phyloP scores from a whole-genome alignment of 2,797 vertebrate genomes.

The Columba guinea region DNA sequence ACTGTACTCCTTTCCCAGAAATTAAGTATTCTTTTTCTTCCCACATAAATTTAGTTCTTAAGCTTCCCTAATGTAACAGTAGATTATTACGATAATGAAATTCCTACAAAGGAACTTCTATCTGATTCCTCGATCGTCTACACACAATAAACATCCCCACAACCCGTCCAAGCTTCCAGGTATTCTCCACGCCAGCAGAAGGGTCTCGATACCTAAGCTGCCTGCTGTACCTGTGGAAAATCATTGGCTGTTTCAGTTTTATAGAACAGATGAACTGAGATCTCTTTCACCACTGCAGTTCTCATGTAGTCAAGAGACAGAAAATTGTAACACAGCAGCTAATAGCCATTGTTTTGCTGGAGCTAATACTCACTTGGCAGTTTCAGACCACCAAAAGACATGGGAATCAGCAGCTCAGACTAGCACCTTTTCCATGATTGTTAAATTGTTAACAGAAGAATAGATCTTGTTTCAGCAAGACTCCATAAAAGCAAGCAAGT shows the following conservation, averaged over 20 bases:
- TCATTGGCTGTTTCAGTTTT: neutral
- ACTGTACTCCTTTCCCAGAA: neutral
- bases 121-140: neutral
- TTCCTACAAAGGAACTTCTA: neutral
- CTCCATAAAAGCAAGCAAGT: neutral
- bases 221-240: neutral
- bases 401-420: neutral
- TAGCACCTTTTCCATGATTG: constrained; percentile 34
- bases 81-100: neutral
- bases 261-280: neutral
- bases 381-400: neutral
- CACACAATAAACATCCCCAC: neutral
- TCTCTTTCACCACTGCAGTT: neutral
- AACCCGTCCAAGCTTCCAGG: neutral
- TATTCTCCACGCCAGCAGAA: neutral
- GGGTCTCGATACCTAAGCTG: neutral
- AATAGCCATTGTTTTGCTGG: neutral
- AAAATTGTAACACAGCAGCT: neutral
- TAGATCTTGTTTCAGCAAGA: neutral
- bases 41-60: neutral
- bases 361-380: neutral
- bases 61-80: neutral
- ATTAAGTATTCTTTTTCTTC: neutral
- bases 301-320: neutral
- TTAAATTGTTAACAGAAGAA: neutral